These are phyloP conservation scores for Echiichthys vipera DNA, from an alignment of 2,797 vertebrate species.

Conservation along the genomic window DNA sequence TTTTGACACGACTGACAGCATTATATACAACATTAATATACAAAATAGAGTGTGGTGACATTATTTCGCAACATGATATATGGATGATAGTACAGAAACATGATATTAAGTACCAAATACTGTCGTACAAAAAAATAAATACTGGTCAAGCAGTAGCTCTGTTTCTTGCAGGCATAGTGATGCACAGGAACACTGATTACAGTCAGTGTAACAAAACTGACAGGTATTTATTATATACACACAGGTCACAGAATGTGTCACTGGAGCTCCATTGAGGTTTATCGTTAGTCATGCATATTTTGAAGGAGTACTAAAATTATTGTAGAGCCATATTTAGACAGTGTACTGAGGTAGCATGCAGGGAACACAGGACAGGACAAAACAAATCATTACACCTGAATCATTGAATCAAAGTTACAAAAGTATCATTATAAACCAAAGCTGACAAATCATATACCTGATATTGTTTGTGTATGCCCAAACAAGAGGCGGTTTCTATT, in stretches of 20 bases:
- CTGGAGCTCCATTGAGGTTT: constrained; percentile 45
- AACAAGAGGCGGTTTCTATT: constrained; percentile 64
- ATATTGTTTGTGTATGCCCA: constrained; percentile 73
- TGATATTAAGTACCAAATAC: constrained; percentile 17
- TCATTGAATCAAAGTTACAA: constrained; percentile 49
- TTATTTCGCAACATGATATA: constrained; percentile 26
- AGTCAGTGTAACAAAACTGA: constrained; percentile 19
- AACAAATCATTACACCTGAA: constrained; percentile 36
- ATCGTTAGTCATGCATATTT: constrained; percentile 67
- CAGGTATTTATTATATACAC: constrained; percentile 32
- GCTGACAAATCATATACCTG: constrained; percentile 64
- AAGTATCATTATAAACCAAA: constrained; percentile 62
- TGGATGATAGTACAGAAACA: constrained; percentile 1
- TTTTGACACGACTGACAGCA: constrained; percentile 29
- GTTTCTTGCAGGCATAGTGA: constrained; percentile 24
- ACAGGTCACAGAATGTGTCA: constrained; percentile 45
- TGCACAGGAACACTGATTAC: constrained; percentile 35
- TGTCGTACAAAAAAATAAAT: constrained; percentile 32
- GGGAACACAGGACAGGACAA: constrained; percentile 37
- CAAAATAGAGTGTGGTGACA: constrained; percentile 54
- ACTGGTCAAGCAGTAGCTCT: constrained; percentile 23
- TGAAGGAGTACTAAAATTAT: constrained; percentile 35
- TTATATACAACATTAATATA: constrained; percentile 52
- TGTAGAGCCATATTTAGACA: constrained; percentile 48
- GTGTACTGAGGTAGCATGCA: constrained; percentile 78